phyloP scores from a whole-genome alignment of 1,140 invertebrate genomes.

The Zaprionus vittiger region DNA sequence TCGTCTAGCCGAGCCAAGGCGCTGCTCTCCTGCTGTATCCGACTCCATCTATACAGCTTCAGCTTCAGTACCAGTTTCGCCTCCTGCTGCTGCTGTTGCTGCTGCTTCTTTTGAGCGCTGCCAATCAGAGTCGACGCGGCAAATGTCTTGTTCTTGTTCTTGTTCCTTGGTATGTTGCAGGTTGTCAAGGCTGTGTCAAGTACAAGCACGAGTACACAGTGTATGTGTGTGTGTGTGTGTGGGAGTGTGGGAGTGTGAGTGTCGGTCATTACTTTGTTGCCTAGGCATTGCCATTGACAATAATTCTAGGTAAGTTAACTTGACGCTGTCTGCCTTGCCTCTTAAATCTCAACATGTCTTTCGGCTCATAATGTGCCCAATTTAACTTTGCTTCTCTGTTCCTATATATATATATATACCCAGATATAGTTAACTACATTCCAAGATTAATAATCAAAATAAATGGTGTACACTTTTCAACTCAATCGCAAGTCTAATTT shows the following conservation, averaged over 20 bases:
- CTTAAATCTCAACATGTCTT: constrained; percentile 46
- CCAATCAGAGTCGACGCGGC: constrained; percentile 74
- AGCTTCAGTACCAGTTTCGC: neutral
- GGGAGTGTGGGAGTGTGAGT: constrained; percentile 36
- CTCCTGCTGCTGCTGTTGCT: neutral
- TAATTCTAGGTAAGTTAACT: constrained; percentile 65
- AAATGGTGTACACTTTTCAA: neutral
- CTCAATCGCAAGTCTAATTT: neutral
- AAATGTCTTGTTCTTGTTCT: constrained; percentile 77
- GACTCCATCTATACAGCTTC: neutral
- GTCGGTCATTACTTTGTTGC: constrained; percentile 74
- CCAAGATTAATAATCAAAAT: neutral
- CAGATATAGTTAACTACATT: neutral
- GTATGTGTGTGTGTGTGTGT: constrained; percentile 27
- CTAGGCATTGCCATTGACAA: constrained; percentile 76
- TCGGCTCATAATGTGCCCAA: neutral
- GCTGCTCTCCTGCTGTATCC: neutral
- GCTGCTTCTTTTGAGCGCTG: constrained; percentile 43
- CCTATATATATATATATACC: neutral
- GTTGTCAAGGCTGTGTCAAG: constrained; percentile 69
- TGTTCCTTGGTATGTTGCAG: constrained; percentile 73
- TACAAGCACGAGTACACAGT: constrained; percentile 39
- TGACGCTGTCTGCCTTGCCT: constrained; percentile 41
- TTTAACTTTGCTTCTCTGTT: constrained; percentile 3
- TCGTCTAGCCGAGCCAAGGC: constrained; percentile 9